Evolutionary conservation across 2,888 invertebrate species (phyloP), one percentile per base, ranked within the genome.

Genomic region (Hofmannophila pseudospretella): DNA sequence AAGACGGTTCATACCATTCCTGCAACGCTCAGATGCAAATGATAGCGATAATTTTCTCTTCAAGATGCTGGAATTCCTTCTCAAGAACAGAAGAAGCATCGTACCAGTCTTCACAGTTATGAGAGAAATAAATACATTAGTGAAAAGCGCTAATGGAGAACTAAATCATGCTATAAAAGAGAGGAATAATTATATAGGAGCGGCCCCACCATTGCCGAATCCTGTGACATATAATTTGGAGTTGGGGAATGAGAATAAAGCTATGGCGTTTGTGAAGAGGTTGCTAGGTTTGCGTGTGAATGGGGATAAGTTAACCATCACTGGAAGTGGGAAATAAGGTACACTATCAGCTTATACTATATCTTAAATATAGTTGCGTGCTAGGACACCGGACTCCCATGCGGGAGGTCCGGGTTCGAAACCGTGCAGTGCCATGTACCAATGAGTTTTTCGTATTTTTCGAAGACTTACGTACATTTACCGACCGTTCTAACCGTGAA

Each of bases 51-150:
- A 61, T 20, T 62, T 78, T 35, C 27, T 79, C 7, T 62, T 69
- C 5, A 63, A 42, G 55, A 61, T 75, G 35, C 31, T 78, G 3
- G 63, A 71, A 23, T 80, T 78, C 10, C 33, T 82, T 0, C 36
- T 69, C 0, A 70, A 56, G 28, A 66, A 78, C 20, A 54, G 73
- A 0, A 67, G 51, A 32, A 67, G 53, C 5, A 56, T 74, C 0
- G 25, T 74, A 0, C 84, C 82, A 1, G 62, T 81, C 0, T 58
- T 78, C 1, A 72, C 71, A 0, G 72, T 81, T 0, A 67, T 76
- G 42, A 41, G 80, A 4, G 82, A 82, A 28, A 75, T 84, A 1
- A 74, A 64, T 13, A 80, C 84, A 0, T 31, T 80, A 2, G 71
- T 82, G 0, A 74, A 61, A 29, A 77, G 69, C 4, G 65, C 50